A percentile compares a stretch with the other conserved stretches of the same genome.
phyloP scores from a whole-genome alignment of 2,797 vertebrate genomes.

The Phataginus tricuspis region DNA sequence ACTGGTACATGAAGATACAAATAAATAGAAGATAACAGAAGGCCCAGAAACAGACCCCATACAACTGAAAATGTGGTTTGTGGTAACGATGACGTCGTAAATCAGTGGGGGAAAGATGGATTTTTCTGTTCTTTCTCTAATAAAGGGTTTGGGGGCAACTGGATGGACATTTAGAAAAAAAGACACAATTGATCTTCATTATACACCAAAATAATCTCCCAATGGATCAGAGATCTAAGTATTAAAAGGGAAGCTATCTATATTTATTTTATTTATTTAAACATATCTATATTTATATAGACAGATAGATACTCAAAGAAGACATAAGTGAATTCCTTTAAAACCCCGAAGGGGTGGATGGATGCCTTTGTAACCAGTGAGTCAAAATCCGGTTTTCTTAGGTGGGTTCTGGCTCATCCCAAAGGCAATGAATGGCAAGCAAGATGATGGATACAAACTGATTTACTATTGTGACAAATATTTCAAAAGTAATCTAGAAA shows the following conservation, averaged over 20 bases:
- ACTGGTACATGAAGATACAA: neutral
- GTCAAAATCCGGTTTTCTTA: neutral
- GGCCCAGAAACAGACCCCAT: neutral
- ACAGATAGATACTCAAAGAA: neutral
- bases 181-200: neutral
- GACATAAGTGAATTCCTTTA: neutral
- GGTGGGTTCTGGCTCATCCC: neutral
- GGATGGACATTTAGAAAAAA: neutral
- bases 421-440: neutral
- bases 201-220: conserved; percentile 7
- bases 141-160: neutral
- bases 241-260: neutral
- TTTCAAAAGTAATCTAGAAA: neutral
- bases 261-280: no score
- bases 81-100: neutral
- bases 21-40: neutral
- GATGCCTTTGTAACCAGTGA: neutral
- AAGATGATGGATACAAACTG: neutral
- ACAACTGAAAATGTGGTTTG: neutral
- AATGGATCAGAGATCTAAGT: neutral
- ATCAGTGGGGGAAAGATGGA: neutral
- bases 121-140: neutral
- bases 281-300: no score
- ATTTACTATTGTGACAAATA: neutral
- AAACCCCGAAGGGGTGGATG: neutral